Base-by-base conservation (phyloP, 2,797 vertebrate species). In the Pseudochromis fuscus region DNA sequence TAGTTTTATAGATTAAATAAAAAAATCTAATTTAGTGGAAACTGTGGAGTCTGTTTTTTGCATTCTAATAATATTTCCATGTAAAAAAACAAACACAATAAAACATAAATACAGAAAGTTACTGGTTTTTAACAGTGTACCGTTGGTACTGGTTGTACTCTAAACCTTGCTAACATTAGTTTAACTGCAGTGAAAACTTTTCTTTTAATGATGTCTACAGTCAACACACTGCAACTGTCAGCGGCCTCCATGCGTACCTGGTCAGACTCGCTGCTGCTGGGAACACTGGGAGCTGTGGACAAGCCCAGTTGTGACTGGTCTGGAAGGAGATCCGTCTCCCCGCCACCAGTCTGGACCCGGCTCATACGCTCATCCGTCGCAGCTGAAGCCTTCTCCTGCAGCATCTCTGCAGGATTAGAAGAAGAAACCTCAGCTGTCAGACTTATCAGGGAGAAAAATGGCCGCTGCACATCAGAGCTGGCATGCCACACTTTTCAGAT, bases 381-480 rank as follows among this genome's bases (percentile, higher is more conserved):
- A 85, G 95, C 93, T 90, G 96, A 95, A 92, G 94, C 94, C 91
- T 98, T 99, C 89, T 98, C 97, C 94, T 98, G 97, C 91, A 99
- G 97, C 97, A 99, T 98, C 94, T 96, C 96, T 97, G 94, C 81
- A 77, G 88, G 67, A 83, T 87, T 64, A 83, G 33, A 79, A 24
- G 70, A 73, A 86, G 52, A 76, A n/a, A n/a, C n/a, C 64, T 67
- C 72, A 84, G 76, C 76, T 88, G 75, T 87, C 76, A 79, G 70
- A 68, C 42, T 46, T 33, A 53, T 82, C 73, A 76, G 44, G 12
- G 46, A 33, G 69, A 31, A 23, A 23, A 31, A 40, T 12, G 35
- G 30, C 18, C 19, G 4, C 33, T 15, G 18, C 8, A 38, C 19
- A 13, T 27, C 51, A 24, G 30, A 31, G 16, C 46, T 46, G 55